These are phyloP conservation scores for Petrolisthes cinctipes DNA, from an alignment of 2,888 invertebrate genomes.

Conservation along the genomic window DNA sequence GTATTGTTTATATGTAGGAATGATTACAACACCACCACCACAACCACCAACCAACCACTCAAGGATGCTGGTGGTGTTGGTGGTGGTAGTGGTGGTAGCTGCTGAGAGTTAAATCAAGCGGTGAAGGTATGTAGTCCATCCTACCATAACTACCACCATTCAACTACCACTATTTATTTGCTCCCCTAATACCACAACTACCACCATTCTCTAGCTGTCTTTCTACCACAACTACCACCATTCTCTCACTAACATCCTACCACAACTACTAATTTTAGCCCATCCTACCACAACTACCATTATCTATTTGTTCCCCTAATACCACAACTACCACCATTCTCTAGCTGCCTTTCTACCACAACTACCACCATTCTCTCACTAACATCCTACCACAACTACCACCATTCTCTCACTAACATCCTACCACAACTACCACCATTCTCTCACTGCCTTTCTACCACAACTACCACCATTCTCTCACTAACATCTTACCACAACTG, in stretches of 20 bases:
- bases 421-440: background rate
- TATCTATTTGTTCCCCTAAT: background rate
- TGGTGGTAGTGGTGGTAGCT: background rate
- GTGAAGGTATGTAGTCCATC: background rate
- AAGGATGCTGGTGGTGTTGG: background rate
- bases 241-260: background rate
- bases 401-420: too few species aligned
- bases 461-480: background rate
- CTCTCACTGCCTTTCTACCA: background rate
- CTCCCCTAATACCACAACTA: background rate
- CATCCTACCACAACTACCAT: background rate
- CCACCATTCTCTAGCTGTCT: background rate
- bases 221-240: background rate
- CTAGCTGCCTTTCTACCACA: background rate
- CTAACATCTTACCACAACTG: background rate
- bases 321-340: background rate
- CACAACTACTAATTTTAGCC: background rate
- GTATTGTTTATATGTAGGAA: background rate
- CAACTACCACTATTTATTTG: background rate
- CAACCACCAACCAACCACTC: background rate
- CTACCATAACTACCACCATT: background rate
- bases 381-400: background rate
- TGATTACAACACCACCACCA: background rate
- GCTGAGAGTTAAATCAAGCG: background rate
- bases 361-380: background rate